Percentiles rank a stretch among this genome's conserved stretches.
These are phyloP conservation scores for Zaprionus inermis DNA, from an alignment of 1,140 invertebrate species.

Conservation along the genomic window DNA sequence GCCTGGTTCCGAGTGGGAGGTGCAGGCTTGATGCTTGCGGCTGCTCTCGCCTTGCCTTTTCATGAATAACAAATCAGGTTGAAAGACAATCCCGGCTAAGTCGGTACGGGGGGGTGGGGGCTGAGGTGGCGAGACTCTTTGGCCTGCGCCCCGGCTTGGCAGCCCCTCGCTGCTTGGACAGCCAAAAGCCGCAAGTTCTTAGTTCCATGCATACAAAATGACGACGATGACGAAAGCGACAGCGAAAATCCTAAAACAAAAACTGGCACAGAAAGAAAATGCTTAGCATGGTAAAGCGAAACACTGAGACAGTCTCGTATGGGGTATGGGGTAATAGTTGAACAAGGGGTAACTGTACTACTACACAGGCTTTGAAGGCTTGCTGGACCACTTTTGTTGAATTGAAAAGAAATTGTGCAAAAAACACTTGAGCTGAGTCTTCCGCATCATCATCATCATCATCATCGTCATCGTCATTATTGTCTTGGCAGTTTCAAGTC, in stretches of 20 bases:
- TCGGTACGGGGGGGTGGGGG: conserved; percentile 8
- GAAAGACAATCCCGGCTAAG: conserved; percentile 65
- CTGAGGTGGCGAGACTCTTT: conserved; percentile 36
- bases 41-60: conserved; percentile 53
- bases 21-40: not conserved
- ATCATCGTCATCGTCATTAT: conserved; percentile 22
- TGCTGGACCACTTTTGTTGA: conserved; percentile 76
- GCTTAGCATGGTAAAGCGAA: conserved; percentile 55
- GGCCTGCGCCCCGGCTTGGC: conserved; percentile 29
- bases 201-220: conserved; percentile 67
- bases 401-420: conserved; percentile 82
- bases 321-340: conserved; percentile 1
- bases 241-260: conserved; percentile 71
- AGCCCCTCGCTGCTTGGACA: conserved; percentile 27
- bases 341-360: conserved; percentile 18
- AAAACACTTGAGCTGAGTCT: conserved; percentile 72
- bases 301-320: not conserved
- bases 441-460: conserved; percentile 21
- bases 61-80: conserved; percentile 81
- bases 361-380: conserved; percentile 51
- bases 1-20: not conserved
- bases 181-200: conserved; percentile 73
- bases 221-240: conserved; percentile 33
- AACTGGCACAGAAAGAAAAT: conserved; percentile 53
- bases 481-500: conserved; percentile 56